These are phyloP conservation scores for Darevskia mixta DNA, from an alignment of 2,797 vertebrate genomes.

Conservation along the genomic window DNA sequence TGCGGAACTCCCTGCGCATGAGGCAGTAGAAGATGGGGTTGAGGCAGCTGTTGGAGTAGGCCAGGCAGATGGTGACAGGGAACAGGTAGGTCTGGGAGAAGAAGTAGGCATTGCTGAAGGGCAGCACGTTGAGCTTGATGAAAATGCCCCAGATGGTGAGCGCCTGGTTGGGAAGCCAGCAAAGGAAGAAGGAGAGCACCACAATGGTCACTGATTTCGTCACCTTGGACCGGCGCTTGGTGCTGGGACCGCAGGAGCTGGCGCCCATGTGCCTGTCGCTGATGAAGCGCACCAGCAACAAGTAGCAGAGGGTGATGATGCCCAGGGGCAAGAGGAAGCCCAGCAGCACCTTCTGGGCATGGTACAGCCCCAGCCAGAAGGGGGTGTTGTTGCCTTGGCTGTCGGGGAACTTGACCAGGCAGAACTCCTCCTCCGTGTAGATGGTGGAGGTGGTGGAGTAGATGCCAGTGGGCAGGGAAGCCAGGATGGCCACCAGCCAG, in stretches of 20 bases:
- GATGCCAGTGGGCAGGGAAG: slow-evolving; percentile 89
- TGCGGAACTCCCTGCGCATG: slow-evolving; percentile 94
- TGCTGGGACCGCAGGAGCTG: slow-evolving; percentile 81
- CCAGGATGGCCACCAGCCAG: slow-evolving; percentile 87
- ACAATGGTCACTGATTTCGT: slow-evolving; percentile 94
- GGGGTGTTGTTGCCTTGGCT: slow-evolving; percentile 81
- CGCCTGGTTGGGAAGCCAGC: slow-evolving; percentile 97
- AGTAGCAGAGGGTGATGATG: slow-evolving; percentile 89
- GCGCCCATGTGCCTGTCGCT: slow-evolving; percentile 83
- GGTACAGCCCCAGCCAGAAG: slow-evolving; percentile 93
- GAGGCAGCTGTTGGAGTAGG: slow-evolving; percentile 96
- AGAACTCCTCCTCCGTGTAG: slow-evolving; percentile 87
- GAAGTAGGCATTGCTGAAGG: slow-evolving; percentile 93
- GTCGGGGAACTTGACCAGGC: slow-evolving; percentile 90
- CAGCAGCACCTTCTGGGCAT: slow-evolving; percentile 92
- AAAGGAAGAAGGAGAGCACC: slow-evolving; percentile 94
- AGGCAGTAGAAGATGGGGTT: slow-evolving; percentile 95
- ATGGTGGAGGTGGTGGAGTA: slow-evolving; percentile 91
- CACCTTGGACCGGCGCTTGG: slow-evolving; percentile 90
- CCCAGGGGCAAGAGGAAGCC: slow-evolving; percentile 89
- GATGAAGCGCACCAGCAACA: slow-evolving; percentile 91
- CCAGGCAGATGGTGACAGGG: slow-evolving; percentile 93
- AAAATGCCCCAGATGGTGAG: slow-evolving; percentile 94
- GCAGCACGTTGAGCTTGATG: slow-evolving; percentile 91
- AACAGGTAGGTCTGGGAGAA: slow-evolving; percentile 91